Percentiles rank a stretch among this genome's conserved stretches.
These are phyloP conservation scores for Ophthalmolycus amberensis DNA, from an alignment of 2,113 vertebrate species.

Conservation along the genomic window DNA sequence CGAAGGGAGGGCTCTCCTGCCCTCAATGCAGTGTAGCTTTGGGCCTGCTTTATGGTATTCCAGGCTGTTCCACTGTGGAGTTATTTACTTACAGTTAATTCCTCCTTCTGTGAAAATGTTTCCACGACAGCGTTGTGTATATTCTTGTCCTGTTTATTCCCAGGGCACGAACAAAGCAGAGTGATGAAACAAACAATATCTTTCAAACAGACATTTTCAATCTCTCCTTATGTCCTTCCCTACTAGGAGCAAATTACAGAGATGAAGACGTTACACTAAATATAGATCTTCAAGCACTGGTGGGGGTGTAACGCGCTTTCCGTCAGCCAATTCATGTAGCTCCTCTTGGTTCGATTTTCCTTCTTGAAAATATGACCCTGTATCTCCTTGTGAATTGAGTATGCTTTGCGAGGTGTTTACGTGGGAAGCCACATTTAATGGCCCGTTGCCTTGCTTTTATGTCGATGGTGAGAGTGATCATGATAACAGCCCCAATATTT, in stretches of 20 bases:
- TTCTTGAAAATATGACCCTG: slow-evolving; percentile 40
- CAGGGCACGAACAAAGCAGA: neutral
- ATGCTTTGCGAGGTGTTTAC: slow-evolving; percentile 44
- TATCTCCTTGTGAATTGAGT: slow-evolving; percentile 22
- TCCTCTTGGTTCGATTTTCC: slow-evolving; percentile 35
- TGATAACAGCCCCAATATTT: slow-evolving; percentile 61
- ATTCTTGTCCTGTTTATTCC: slow-evolving; percentile 1
- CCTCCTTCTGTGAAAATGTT: slow-evolving; percentile 40
- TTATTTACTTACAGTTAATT: slow-evolving; percentile 58
- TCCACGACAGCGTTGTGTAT: slow-evolving; percentile 13
- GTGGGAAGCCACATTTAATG: slow-evolving; percentile 35
- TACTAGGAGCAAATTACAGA: neutral
- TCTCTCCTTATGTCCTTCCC: slow-evolving; percentile 4
- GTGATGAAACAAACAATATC: slow-evolving; percentile 18
- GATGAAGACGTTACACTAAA: slow-evolving; percentile 36
- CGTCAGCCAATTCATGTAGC: slow-evolving; percentile 30
- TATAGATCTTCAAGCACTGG: slow-evolving; percentile 1
- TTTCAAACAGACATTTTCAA: neutral
- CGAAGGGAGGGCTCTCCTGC: slow-evolving; percentile 18
- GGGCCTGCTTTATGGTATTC: slow-evolving; percentile 33
- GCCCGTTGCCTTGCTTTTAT: slow-evolving; percentile 43
- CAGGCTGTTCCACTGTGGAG: slow-evolving; percentile 28
- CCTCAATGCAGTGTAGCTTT: slow-evolving; percentile 32
- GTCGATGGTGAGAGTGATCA: slow-evolving; percentile 48
- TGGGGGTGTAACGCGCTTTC: slow-evolving; percentile 14